These are phyloP conservation scores for Syritta pipiens DNA, from an alignment of 2,888 invertebrate species.

Conservation along the genomic window DNA sequence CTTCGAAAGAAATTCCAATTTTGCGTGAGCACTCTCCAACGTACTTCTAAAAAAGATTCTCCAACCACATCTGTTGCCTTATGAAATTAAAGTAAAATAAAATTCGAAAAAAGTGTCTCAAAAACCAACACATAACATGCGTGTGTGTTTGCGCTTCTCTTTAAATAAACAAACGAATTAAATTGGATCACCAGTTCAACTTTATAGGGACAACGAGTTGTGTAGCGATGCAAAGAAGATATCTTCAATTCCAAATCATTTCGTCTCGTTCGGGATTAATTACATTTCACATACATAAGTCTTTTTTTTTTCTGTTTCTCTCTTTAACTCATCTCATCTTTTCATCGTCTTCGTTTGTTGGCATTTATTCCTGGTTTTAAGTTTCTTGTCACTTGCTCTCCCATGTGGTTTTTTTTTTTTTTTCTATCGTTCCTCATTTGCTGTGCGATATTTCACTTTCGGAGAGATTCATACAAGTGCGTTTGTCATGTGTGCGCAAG, in stretches of 20 bases:
- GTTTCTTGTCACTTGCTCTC: conserved; percentile 42
- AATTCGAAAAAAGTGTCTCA: too few species aligned
- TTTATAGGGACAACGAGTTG: background rate
- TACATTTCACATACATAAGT: conserved; percentile 1
- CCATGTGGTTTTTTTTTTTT: conserved; percentile 25
- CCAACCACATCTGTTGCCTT: too few species aligned
- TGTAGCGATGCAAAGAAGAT: conserved; percentile 13
- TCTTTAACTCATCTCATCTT: too few species aligned
- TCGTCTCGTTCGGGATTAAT: conserved; percentile 29
- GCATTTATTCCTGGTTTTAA: conserved; percentile 1
- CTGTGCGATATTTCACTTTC: conserved; percentile 44
- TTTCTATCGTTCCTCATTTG: background rate
- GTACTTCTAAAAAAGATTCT: too few species aligned
- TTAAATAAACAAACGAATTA: conserved; percentile 12
- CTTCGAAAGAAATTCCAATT: too few species aligned
- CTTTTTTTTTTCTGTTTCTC: background rate
- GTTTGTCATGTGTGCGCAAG: conserved; percentile 4
- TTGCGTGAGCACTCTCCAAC: too few species aligned
- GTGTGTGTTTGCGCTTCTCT: background rate
- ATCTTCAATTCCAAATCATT: conserved; percentile 29
- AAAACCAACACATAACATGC: background rate
- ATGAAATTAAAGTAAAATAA: too few species aligned
- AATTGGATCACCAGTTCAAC: conserved; percentile 52
- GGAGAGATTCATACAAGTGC: conserved; percentile 46
- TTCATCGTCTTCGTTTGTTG: background rate